Conservation (phyloP, 2,888 invertebrate species). For the Amiota mariae region DNA sequence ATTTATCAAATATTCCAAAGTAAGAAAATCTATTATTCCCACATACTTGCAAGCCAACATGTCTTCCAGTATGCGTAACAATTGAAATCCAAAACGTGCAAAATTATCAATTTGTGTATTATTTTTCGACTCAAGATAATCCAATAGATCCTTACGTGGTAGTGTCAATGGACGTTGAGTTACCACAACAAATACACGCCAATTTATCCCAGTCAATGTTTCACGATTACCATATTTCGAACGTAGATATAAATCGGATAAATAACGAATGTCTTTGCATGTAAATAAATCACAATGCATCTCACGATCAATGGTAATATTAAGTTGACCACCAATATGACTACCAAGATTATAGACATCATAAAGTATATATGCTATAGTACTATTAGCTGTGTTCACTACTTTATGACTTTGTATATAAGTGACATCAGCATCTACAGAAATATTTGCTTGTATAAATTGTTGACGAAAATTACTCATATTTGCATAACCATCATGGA, state of each 20-base stretch:
- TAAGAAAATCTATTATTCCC: not conserved
- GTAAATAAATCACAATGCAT: conserved; percentile 47
- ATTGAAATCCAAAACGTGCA: conserved; percentile 61
- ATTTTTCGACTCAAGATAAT: conserved; percentile 52
- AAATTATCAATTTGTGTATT: conserved; percentile 59
- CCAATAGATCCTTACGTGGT: conserved; percentile 49
- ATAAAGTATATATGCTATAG: conserved; percentile 52
- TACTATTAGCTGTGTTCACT: not conserved
- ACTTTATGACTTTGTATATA: conserved; percentile 44
- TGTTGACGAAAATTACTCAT: conserved; percentile 45
- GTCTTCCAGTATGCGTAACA: conserved; percentile 57
- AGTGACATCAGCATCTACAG: conserved; percentile 68
- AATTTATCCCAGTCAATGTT: conserved; percentile 60
- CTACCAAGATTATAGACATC: conserved; percentile 72
- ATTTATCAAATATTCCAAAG: too few species aligned
- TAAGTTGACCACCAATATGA: conserved; percentile 67
- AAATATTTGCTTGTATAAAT: conserved; percentile 59
- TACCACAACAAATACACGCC: conserved; percentile 67
- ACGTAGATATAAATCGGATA: conserved; percentile 56
- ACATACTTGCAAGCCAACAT: conserved; percentile 62
- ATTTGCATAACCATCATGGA: conserved; percentile 51
- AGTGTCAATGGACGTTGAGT: conserved; percentile 50
- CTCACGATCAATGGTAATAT: conserved; percentile 63
- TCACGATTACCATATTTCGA: conserved; percentile 62
- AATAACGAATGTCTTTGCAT: conserved; percentile 49